Percentiles rank a stretch among this genome's conserved stretches.
phyloP scores from a whole-genome alignment of 2,888 invertebrate species.

The Allolobophora icterica region DNA sequence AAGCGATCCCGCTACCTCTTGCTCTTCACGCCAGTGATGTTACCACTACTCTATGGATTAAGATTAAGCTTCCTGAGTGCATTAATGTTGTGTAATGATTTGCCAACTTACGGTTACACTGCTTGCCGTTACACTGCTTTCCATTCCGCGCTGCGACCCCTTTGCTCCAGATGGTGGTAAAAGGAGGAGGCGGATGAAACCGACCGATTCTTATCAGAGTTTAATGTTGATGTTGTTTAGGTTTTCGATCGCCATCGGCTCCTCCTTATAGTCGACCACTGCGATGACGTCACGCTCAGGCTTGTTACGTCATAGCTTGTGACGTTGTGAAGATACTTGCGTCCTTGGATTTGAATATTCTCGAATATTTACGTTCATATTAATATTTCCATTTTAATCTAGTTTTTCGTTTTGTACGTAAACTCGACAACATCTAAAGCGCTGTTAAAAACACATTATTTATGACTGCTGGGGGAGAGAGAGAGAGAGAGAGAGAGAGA shows the following conservation, averaged over 20 bases:
- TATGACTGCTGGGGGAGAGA: too few relatives aligned
- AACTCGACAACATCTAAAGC: too few relatives aligned
- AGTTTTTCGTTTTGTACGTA: too few relatives aligned
- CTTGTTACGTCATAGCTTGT: background rate
- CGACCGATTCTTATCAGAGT: background rate
- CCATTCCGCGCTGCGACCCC: slow-evolving; percentile 13
- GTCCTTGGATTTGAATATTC: background rate
- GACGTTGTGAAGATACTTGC: background rate
- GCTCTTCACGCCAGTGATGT: too few relatives aligned
- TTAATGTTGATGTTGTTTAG: background rate
- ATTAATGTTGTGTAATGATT: background rate
- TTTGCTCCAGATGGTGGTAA: background rate
- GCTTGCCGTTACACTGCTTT: background rate
- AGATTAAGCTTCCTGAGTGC: background rate
- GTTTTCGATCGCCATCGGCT: background rate
- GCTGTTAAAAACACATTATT: too few relatives aligned
- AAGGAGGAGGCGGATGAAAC: background rate
- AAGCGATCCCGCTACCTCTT: too few relatives aligned
- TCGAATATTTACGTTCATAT: too few relatives aligned
- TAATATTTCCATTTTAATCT: too few relatives aligned
- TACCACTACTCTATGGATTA: too few relatives aligned
- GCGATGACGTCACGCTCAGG: background rate
- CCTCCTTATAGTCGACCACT: background rate
- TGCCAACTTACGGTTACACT: background rate
- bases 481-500: too few relatives aligned